Evolutionary conservation across 2,888 invertebrate species (phyloP).

Genomic region (Spialia ferax): DNA sequence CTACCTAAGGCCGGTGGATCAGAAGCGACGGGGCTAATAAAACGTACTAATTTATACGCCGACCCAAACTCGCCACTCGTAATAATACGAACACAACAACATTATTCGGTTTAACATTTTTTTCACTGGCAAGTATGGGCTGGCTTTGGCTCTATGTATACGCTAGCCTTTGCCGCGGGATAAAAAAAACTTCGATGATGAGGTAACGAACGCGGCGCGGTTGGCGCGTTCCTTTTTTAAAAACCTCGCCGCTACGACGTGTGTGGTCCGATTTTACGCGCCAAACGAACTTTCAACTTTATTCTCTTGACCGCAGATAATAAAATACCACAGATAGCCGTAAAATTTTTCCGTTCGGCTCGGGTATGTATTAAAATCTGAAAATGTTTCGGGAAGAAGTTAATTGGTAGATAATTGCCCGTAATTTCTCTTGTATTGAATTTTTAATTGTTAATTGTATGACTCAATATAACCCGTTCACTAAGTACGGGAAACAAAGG

Average conservation of each 20-base stretch:
- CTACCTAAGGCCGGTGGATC: slow-evolving; percentile 63
- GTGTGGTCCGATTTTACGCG: slow-evolving; percentile 71
- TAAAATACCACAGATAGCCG: slow-evolving; percentile 30
- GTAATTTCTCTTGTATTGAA: slow-evolving; percentile 58
- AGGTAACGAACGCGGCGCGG: slow-evolving; percentile 85
- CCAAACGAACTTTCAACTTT: slow-evolving; percentile 34
- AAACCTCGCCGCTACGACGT: slow-evolving; percentile 74
- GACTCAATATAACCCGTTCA: slow-evolving; percentile 54
- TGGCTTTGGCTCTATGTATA: slow-evolving; percentile 73
- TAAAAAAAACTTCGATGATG: slow-evolving; percentile 79
- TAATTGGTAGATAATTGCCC: slow-evolving; percentile 70
- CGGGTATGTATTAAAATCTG: slow-evolving; percentile 60
- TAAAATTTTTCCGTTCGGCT: slow-evolving; percentile 49
- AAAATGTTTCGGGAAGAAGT: slow-evolving; percentile 59
- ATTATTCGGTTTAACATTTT: slow-evolving; percentile 71
- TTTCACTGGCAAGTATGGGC: slow-evolving; percentile 58
- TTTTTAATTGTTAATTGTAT: slow-evolving; percentile 58
- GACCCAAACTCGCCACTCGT: slow-evolving; percentile 56
- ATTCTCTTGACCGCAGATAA: slow-evolving; percentile 21
- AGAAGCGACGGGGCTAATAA: slow-evolving; percentile 70
- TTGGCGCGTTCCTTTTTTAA: slow-evolving; percentile 84
- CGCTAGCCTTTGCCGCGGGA: slow-evolving; percentile 69
- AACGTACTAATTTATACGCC: slow-evolving; percentile 74
- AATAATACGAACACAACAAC: slow-evolving; percentile 72
- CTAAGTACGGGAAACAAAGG: slow-evolving; percentile 37